phyloP scores from a whole-genome alignment of 2,888 invertebrate species.

The Lithophane socia region DNA sequence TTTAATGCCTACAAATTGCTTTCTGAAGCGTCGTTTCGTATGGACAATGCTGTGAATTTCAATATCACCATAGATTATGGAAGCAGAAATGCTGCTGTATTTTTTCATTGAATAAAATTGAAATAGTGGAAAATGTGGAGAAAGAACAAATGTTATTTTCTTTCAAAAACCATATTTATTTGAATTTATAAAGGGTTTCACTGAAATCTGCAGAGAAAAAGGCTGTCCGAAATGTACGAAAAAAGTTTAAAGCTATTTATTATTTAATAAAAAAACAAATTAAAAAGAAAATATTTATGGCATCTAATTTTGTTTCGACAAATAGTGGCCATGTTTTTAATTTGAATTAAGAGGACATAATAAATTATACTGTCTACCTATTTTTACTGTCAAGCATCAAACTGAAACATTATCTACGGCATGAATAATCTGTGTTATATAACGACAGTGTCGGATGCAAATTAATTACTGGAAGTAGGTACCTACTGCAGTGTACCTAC shows the following conservation, averaged over 20 bases:
- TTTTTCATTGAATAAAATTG: background rate
- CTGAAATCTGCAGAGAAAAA: background rate
- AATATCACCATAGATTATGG: conserved; percentile 21
- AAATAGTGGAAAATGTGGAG: background rate
- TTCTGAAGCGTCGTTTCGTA: conserved; percentile 30
- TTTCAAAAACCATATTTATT: background rate
- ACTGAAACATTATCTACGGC: background rate
- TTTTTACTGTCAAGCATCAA: background rate
- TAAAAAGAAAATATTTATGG: background rate
- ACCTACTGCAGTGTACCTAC: background rate
- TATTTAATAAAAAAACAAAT: background rate
- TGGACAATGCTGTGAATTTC: conserved; percentile 21
- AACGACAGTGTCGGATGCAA: conserved; percentile 20
- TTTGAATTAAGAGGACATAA: background rate
- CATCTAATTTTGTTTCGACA: conserved; percentile 2
- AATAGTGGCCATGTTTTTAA: background rate
- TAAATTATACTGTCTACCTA: too few species aligned
- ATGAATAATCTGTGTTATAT: conserved; percentile 17
- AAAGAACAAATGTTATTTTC: background rate
- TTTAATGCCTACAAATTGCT: conserved; percentile 40
- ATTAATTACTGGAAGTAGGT: conserved; percentile 28
- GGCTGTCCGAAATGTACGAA: background rate
- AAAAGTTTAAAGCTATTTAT: background rate
- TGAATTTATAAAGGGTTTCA: background rate
- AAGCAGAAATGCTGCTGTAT: background rate